Evolutionary conservation across 2,888 invertebrate species (phyloP), one percentile per base, ranked within the genome.

Genomic region (Timema podura): DNA sequence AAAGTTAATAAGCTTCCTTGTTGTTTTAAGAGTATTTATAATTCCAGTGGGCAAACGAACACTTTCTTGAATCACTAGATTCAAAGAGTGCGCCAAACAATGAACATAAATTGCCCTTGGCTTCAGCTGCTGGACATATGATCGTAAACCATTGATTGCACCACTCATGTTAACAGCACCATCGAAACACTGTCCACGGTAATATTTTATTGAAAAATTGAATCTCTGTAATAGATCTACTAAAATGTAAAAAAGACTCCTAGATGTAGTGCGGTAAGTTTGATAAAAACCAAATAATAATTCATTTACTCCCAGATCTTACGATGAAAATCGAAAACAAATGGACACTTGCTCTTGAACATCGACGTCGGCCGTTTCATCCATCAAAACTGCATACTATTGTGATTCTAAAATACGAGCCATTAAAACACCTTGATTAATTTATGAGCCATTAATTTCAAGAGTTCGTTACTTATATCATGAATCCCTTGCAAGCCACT

Each of bases 311-410:
- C n/a, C n/a, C n/a, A n/a, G n/a, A n/a, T n/a, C n/a, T n/a, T n/a
- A n/a, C n/a, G n/a, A n/a, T n/a, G n/a, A n/a, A 5, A 54, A 54
- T 54, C 54, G 54, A 54, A 54, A 54, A 54, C 54, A 54, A 54
- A 54, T 54, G n/a, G 54, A 54, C 16, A 2, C 54, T 54, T 54
- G 6, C 54, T 3, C 7, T 54, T 54, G n/a, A 54, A 54, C 3
- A 54, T n/a, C 6, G 3, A 54, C 16, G 54, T 54, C 11, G 54
- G 54, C 5, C n/a, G 3, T 1, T 54, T 54, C n/a, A 11, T 54
- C 54, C 7, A 6, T 54, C 54, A 3, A 13, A 54, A 54, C 11
- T 54, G 54, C 3, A 54, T 54, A 54, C 2, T 5, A 54, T 16
- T 54, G 54, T 13, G n/a, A 9, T 2, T 54, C 54, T 54, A 54